phyloP scores from a whole-genome alignment of 2,113 vertebrate genomes.

The Trochalopteron elliotii region DNA sequence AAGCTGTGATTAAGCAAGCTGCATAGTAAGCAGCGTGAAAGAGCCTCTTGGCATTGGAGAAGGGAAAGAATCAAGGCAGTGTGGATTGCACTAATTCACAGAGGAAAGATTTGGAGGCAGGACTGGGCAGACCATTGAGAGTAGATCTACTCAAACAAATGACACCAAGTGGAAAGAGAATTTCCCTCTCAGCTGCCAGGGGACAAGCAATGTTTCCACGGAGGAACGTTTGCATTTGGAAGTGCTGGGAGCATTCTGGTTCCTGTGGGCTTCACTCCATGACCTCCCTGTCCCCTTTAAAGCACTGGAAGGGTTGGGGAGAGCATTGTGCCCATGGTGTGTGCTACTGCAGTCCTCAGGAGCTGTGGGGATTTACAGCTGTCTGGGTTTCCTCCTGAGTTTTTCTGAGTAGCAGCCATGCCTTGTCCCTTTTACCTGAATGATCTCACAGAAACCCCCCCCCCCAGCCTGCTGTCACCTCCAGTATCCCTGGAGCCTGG shows the following conservation, averaged over 20 bases:
- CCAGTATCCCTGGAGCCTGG: accelerated
- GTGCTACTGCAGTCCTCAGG: neutral
- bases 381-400: neutral
- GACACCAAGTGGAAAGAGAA: neutral
- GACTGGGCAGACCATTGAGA: neutral
- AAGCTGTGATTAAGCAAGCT: neutral
- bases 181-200: neutral
- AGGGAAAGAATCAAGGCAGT: neutral
- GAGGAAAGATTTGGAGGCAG: neutral
- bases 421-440: neutral
- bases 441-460: neutral
- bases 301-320: neutral
- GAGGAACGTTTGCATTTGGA: neutral
- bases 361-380: neutral
- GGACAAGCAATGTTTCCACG: neutral
- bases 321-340: accelerated
- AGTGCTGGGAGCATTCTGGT: neutral
- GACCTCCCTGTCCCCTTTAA: neutral
- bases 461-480: neutral
- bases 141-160: neutral
- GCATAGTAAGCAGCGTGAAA: neutral
- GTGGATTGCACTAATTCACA: neutral
- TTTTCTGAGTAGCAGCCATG: neutral
- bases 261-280: neutral
- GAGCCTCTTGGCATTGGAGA: neutral